Conservation (phyloP, 2,113 vertebrate genomes). For the Raja brachyura region DNA sequence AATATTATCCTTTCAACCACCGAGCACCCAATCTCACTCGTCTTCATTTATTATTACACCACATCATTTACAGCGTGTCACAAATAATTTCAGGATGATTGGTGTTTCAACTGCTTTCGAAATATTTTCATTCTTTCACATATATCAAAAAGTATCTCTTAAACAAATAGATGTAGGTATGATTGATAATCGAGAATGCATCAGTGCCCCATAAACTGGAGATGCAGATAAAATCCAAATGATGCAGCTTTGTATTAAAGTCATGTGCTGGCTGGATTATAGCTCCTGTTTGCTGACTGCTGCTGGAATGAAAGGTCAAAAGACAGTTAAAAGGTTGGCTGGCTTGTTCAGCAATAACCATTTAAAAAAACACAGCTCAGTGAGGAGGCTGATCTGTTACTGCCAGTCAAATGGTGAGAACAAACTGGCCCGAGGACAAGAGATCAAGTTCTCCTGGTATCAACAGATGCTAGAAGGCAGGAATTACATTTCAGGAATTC, state of each 20-base stretch:
- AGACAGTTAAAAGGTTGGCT: background rate
- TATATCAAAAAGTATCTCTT: conserved; percentile 18
- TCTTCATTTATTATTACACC: conserved; percentile 24
- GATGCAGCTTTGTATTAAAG: background rate
- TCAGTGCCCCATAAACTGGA: conserved; percentile 31
- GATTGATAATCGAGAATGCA: conserved; percentile 11
- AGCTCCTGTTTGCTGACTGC: conserved; percentile 24
- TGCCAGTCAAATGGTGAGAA: conserved; percentile 17
- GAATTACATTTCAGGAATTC: conserved; percentile 17
- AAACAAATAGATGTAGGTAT: conserved; percentile 15
- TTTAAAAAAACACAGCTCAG: background rate
- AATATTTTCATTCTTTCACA: conserved; percentile 1
- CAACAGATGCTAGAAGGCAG: conserved; percentile 27
- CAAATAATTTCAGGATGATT: conserved; percentile 29
- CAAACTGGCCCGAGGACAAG: background rate
- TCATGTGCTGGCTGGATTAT: conserved; percentile 23
- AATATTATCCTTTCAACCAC: conserved; percentile 30
- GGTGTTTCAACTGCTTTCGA: conserved; percentile 10
- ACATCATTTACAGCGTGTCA: conserved; percentile 18
- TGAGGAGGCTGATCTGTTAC: conserved; percentile 6
- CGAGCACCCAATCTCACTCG: background rate
- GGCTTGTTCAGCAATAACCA: conserved; percentile 10
- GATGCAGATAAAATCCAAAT: conserved; percentile 26
- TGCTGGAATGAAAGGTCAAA: conserved; percentile 31
- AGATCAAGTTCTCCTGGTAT: conserved; percentile 5